Evolutionary conservation across 2,797 vertebrate genomes (phyloP).

Genomic region (Danio albolineatus): DNA sequence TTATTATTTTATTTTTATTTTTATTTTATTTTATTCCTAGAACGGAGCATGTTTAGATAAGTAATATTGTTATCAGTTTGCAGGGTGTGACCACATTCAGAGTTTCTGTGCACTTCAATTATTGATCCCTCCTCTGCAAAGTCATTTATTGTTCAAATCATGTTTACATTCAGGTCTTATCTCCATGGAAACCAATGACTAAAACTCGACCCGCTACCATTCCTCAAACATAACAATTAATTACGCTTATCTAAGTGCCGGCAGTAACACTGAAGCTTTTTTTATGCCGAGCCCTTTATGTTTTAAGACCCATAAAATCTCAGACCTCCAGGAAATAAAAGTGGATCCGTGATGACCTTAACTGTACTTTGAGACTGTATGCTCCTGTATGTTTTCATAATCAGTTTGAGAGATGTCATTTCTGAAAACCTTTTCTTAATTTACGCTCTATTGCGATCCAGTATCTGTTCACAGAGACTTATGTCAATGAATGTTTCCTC

Average conservation of each 20-base stretch:
- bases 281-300: neutral
- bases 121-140: neutral
- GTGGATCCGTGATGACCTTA: neutral
- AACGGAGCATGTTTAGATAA: neutral
- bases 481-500: slow-evolving; percentile 4
- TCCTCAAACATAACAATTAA: neutral
- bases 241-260: neutral
- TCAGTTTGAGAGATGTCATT: neutral
- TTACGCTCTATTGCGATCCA: neutral
- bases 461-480: slow-evolving; percentile 2
- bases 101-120: neutral
- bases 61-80: neutral
- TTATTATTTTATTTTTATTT: too few relatives aligned
- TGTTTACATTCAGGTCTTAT: neutral
- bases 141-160: neutral
- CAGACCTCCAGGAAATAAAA: neutral
- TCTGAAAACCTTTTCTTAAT: neutral
- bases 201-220: neutral
- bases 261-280: neutral
- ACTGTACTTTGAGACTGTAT: slow-evolving; percentile 12
- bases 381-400: neutral
- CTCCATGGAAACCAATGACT: neutral
- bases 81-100: slow-evolving; percentile 3
- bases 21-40: neutral
- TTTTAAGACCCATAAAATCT: neutral